phyloP scores from a whole-genome alignment of 2,888 invertebrate species.

The Leucania comma region DNA sequence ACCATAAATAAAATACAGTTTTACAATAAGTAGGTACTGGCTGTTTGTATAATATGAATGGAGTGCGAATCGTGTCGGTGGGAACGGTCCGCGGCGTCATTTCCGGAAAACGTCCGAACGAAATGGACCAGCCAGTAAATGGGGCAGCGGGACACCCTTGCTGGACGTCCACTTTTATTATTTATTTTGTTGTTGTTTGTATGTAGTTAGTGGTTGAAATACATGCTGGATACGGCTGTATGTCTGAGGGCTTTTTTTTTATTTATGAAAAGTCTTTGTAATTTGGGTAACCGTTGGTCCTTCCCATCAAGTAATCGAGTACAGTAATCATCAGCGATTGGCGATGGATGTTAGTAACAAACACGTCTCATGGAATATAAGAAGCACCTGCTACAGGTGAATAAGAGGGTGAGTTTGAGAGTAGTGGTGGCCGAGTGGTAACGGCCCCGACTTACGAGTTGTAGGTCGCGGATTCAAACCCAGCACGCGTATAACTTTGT shows the following conservation, averaged over 20 bases:
- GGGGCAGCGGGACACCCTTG: slow-evolving; percentile 47
- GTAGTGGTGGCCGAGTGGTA: too few species aligned
- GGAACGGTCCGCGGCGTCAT: slow-evolving; percentile 57
- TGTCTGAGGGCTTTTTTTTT: not conserved
- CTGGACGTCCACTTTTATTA: slow-evolving; percentile 40
- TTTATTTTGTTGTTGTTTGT: slow-evolving; percentile 34
- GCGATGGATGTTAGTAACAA: not conserved
- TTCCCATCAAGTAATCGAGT: too few species aligned
- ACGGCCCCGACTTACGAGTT: too few species aligned
- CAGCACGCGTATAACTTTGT: too few species aligned
- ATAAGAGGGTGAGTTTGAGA: too few species aligned
- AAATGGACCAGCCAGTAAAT: slow-evolving; percentile 55
- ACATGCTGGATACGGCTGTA: not conserved
- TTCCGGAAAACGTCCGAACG: slow-evolving; percentile 57
- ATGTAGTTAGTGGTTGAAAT: not conserved
- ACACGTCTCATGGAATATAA: not conserved
- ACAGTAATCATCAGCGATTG: not conserved
- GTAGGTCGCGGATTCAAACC: too few species aligned
- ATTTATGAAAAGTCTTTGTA: not conserved
- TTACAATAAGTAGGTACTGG: slow-evolving; percentile 30
- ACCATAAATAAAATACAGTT: slow-evolving; percentile 27
- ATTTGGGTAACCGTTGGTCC: too few species aligned
- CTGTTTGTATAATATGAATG: slow-evolving; percentile 44
- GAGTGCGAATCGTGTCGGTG: slow-evolving; percentile 41
- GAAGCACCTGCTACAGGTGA: too few species aligned